phyloP scores from a whole-genome alignment of 2,888 invertebrate species.

The Tachina grossa region DNA sequence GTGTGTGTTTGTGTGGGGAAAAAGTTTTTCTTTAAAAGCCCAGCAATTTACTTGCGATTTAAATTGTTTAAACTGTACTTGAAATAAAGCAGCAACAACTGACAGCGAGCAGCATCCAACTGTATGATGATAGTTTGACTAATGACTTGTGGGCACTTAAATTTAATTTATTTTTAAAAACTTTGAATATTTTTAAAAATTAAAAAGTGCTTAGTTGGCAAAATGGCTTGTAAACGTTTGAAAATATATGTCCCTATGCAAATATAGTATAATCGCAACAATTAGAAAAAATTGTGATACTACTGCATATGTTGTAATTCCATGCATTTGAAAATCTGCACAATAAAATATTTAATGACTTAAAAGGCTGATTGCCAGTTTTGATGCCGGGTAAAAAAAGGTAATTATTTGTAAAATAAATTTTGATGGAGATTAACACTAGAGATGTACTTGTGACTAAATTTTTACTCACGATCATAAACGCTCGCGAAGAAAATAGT shows the following conservation, averaged over 20 bases:
- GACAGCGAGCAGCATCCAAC: slow-evolving; percentile 48
- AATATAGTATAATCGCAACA: background rate
- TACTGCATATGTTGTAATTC: too few species aligned
- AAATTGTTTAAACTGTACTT: slow-evolving; percentile 41
- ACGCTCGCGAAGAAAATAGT: too few species aligned
- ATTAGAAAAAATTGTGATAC: background rate
- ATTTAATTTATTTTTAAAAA: background rate
- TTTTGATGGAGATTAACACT: too few species aligned
- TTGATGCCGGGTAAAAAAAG: too few species aligned
- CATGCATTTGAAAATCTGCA: background rate
- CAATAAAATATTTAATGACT: too few species aligned
- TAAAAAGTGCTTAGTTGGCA: too few species aligned
- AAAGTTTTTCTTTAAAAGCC: background rate
- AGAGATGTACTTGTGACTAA: too few species aligned
- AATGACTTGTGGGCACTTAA: slow-evolving; percentile 42
- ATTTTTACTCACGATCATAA: too few species aligned
- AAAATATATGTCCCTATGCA: too few species aligned
- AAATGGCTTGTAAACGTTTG: too few species aligned
- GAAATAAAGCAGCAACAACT: slow-evolving; percentile 47
- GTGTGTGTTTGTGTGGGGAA: slow-evolving; percentile 34
- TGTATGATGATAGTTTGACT: slow-evolving; percentile 19
- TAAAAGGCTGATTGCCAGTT: too few species aligned
- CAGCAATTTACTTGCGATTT: slow-evolving; percentile 32
- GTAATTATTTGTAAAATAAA: too few species aligned
- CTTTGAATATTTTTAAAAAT: background rate